A percentile compares a stretch with the other conserved stretches of the same genome.
Conservation (phyloP, 1,140 invertebrate genomes). For the Chrysopa pallens region DNA sequence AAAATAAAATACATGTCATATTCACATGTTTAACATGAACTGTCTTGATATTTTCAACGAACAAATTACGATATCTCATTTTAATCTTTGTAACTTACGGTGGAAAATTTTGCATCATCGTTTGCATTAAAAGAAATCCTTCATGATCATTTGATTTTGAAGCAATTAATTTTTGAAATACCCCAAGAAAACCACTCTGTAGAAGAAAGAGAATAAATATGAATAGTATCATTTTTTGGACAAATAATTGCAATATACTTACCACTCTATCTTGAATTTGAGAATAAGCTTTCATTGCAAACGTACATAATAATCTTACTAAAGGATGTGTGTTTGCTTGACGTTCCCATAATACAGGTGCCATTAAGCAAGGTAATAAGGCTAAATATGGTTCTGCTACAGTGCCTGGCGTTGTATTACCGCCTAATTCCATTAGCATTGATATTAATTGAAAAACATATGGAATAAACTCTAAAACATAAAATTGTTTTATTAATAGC, state of each 20-base stretch:
- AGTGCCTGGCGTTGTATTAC: constrained; percentile 16
- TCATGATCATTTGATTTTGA: constrained; percentile 93
- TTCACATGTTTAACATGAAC: too few relatives aligned
- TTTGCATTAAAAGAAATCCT: constrained; percentile 81
- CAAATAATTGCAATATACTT: constrained; percentile 9
- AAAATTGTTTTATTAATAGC: constrained; percentile 4
- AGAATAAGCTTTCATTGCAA: constrained; percentile 51
- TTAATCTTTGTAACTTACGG: constrained; percentile 23
- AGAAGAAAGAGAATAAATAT: constrained; percentile 16
- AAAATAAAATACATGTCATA: too few relatives aligned
- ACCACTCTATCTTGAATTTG: constrained; percentile 62
- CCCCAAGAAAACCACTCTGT: constrained; percentile 70
- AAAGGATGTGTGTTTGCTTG: constrained; percentile 82
- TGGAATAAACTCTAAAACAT: constrained; percentile 79
- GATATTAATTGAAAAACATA: constrained; percentile 96
- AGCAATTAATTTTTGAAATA: constrained; percentile 92
- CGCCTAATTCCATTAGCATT: constrained; percentile 62
- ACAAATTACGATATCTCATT: not conserved
- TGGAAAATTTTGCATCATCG: constrained; percentile 57
- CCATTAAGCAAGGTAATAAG: constrained; percentile 72
- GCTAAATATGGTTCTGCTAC: constrained; percentile 73
- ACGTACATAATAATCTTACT: constrained; percentile 74
- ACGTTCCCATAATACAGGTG: constrained; percentile 81
- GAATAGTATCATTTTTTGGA: constrained; percentile 7
- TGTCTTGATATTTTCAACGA: not conserved